phyloP scores from a whole-genome alignment of 1,140 invertebrate genomes.

The Cydia pomonella region DNA sequence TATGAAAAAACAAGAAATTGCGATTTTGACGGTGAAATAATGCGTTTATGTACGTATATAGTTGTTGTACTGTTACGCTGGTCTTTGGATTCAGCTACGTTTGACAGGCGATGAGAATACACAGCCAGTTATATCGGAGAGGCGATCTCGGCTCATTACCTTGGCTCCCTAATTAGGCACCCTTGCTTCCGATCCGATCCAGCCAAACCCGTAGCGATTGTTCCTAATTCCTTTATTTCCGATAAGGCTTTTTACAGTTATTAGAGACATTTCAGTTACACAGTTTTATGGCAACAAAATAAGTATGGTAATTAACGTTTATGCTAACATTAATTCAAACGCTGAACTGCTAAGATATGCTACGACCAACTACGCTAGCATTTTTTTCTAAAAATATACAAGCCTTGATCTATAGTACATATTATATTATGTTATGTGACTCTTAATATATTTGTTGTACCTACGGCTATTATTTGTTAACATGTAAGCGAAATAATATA shows the following conservation, averaged over 20 bases:
- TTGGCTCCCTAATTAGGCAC: conserved; percentile 74
- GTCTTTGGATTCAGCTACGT: background rate
- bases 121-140: conserved; percentile 66
- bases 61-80: background rate
- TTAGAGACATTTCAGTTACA: background rate
- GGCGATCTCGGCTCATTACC: conserved; percentile 79
- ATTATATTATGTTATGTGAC: background rate
- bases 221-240: conserved; percentile 78
- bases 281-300: too few species aligned
- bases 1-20: too few species aligned
- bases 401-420: background rate
- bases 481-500: conserved; percentile 2
- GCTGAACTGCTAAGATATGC: background rate
- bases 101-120: background rate
- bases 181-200: conserved; percentile 59
- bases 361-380: background rate
- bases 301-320: too few species aligned
- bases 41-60: too few species aligned
- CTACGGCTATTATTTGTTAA: background rate
- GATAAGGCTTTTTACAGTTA: conserved; percentile 43
- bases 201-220: conserved; percentile 58
- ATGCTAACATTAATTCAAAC: too few species aligned
- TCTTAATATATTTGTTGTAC: background rate
- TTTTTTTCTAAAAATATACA: background rate
- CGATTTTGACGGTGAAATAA: too few species aligned